Percentiles rank a stretch among this genome's conserved stretches.
Evolutionary conservation across 92 coral and sea anemone species (phyloP).

Genomic region (Micromussa lordhowensis): DNA sequence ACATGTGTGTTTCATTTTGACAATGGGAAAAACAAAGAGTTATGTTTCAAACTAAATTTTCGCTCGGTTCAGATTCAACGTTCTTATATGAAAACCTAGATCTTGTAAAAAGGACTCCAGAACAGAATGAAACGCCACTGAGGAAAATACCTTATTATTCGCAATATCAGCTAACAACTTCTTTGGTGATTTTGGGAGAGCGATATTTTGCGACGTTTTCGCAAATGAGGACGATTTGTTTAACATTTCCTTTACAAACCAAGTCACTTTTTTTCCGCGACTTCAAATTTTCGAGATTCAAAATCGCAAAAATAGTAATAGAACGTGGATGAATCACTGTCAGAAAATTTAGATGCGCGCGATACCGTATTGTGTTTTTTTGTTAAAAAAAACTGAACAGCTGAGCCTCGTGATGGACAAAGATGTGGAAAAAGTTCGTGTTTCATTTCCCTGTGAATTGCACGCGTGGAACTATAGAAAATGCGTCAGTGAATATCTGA

Average conservation of each 20-base stretch:
- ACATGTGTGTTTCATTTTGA: neutral
- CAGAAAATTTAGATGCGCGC: too few species aligned
- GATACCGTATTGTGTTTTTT: neutral
- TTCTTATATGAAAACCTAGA: neutral
- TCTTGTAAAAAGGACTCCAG: neutral
- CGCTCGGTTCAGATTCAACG: neutral
- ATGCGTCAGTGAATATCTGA: neutral
- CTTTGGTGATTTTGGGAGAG: too few species aligned
- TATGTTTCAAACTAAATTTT: neutral
- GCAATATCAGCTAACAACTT: too few species aligned
- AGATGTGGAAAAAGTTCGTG: neutral
- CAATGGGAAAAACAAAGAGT: neutral
- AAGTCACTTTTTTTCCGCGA: too few species aligned
- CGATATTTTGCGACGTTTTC: too few species aligned
- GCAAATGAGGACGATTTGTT: too few species aligned
- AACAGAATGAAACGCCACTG: neutral
- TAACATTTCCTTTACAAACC: too few species aligned
- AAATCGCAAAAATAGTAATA: too few species aligned
- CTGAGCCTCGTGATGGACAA: neutral
- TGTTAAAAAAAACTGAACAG: neutral
- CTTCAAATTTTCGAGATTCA: too few species aligned
- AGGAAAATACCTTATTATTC: neutral
- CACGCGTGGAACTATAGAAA: neutral
- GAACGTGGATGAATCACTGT: too few species aligned
- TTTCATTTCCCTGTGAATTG: neutral